Evolutionary conservation across 2,113 vertebrate genomes (phyloP).

Genomic region (Leptobrachium ailaonicum): DNA sequence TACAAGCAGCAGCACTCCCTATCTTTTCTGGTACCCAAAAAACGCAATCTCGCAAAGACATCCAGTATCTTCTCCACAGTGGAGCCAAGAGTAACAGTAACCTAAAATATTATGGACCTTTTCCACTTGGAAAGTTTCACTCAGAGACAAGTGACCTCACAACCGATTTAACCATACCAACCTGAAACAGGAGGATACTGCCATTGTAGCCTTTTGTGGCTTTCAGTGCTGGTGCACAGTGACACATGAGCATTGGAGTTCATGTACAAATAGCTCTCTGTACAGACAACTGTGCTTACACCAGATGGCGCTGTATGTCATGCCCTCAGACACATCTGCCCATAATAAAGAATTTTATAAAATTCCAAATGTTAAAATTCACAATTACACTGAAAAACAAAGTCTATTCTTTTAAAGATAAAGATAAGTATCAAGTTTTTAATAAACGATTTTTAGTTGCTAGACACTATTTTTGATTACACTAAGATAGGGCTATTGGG

Average conservation of each 20-base stretch:
- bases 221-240: constrained; percentile 21
- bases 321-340: too few relatives aligned
- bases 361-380: too few relatives aligned
- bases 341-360: too few relatives aligned
- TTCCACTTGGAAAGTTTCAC: neutral
- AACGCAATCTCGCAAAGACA: neutral
- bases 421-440: too few relatives aligned
- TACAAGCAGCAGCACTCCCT: neutral
- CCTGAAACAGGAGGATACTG: constrained; percentile 1
- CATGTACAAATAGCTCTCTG: neutral
- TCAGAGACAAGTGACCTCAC: neutral
- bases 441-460: too few relatives aligned
- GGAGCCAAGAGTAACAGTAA: neutral
- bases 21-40: constrained; percentile 21
- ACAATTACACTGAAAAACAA: too few relatives aligned
- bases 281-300: neutral
- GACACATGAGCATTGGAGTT: neutral
- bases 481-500: too few relatives aligned
- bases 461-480: too few relatives aligned
- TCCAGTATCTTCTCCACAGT: too few relatives aligned
- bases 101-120: neutral
- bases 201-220: constrained; percentile 31
- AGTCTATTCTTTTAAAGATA: too few relatives aligned
- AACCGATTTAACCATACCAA: constrained; percentile 14
- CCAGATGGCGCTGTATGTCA: neutral